Conservation (phyloP, 2,888 invertebrate genomes). For the Campaea margaritaria region DNA sequence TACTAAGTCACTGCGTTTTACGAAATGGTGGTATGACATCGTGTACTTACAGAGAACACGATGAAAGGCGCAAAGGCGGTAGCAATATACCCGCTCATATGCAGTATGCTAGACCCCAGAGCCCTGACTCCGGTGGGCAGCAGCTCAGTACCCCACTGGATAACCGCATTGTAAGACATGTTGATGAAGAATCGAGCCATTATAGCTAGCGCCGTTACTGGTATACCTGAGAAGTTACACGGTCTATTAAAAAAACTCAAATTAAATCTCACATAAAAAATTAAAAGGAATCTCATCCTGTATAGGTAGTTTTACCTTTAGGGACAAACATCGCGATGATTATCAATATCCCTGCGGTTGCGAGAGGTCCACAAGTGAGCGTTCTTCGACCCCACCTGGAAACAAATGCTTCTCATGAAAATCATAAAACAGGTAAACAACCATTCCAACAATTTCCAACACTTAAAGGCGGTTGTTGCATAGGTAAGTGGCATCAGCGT, state of each 20-base stretch:
- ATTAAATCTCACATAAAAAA: not conserved
- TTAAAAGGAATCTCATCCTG: too few relatives aligned
- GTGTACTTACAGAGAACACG: slow-evolving; percentile 68
- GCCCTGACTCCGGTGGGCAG: slow-evolving; percentile 76
- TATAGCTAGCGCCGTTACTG: slow-evolving; percentile 68
- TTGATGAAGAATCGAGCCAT: slow-evolving; percentile 77
- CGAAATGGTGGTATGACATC: too few relatives aligned
- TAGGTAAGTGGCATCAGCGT: too few relatives aligned
- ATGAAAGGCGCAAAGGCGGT: slow-evolving; percentile 74
- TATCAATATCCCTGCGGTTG: slow-evolving; percentile 61
- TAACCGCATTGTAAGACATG: slow-evolving; percentile 77
- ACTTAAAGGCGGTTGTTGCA: too few relatives aligned
- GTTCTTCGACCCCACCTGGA: slow-evolving; percentile 73
- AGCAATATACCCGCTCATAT: slow-evolving; percentile 75
- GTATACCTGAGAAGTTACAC: slow-evolving; percentile 35
- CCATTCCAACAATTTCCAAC: too few relatives aligned
- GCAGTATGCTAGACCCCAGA: slow-evolving; percentile 73
- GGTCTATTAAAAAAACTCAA: not conserved
- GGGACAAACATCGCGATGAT: slow-evolving; percentile 69
- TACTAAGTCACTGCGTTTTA: not conserved
- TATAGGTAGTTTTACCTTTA: slow-evolving; percentile 58
- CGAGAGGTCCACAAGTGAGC: slow-evolving; percentile 66
- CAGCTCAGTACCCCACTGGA: slow-evolving; percentile 78
- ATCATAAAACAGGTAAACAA: not conserved
- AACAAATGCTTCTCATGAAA: slow-evolving; percentile 14